Evolutionary conservation across 2,888 invertebrate genomes (phyloP).

Genomic region (Anoncus sp.): DNA sequence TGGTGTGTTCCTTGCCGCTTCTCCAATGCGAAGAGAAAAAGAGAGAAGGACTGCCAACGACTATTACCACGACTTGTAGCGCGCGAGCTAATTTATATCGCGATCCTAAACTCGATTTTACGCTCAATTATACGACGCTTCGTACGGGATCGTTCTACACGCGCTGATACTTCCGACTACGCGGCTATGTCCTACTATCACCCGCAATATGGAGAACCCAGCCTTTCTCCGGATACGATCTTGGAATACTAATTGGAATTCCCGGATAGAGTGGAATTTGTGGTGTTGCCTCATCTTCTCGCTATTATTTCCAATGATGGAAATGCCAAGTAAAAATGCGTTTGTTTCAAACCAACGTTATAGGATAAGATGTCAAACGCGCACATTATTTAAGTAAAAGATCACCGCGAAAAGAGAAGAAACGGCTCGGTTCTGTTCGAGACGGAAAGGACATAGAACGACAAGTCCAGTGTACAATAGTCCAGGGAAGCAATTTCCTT

Average conservation of each 20-base stretch:
- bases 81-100: slow-evolving; percentile 66
- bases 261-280: slow-evolving; percentile 42
- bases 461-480: slow-evolving; percentile 61
- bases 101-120: slow-evolving; percentile 69
- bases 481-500: slow-evolving; percentile 65
- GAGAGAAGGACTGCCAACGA: slow-evolving; percentile 16
- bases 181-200: slow-evolving; percentile 48
- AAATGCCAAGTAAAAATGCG: slow-evolving; percentile 12
- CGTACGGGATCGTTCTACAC: slow-evolving; percentile 46
- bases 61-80: slow-evolving; percentile 52
- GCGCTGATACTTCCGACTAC: slow-evolving; percentile 50
- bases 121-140: slow-evolving; percentile 68
- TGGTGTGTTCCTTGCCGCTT: slow-evolving; percentile 53
- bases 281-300: slow-evolving; percentile 8
- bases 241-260: slow-evolving; percentile 58
- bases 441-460: slow-evolving; percentile 48
- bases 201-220: slow-evolving; percentile 43
- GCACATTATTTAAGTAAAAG: slow-evolving; percentile 37
- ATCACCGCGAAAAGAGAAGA: slow-evolving; percentile 23
- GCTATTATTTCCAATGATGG: slow-evolving; percentile 9
- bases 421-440: background rate
- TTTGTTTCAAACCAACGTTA: slow-evolving; percentile 4
- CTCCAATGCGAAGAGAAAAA: slow-evolving; percentile 19
- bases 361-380: slow-evolving; percentile 23
- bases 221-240: slow-evolving; percentile 54